Evolutionary conservation across 2,113 vertebrate species (phyloP).

Genomic region (Apodemus sylvaticus): DNA sequence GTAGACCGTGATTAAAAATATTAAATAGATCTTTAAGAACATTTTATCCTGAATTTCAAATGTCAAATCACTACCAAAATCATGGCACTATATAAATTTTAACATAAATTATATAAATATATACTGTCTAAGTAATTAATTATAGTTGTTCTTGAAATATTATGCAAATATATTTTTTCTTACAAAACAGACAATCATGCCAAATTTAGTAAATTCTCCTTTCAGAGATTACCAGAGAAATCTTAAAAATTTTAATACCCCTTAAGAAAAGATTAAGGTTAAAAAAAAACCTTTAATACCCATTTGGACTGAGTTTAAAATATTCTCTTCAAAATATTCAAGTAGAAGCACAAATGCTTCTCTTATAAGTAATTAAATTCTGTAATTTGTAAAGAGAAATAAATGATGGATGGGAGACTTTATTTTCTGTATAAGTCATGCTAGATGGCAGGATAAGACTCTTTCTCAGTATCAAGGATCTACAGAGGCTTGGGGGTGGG

Average conservation of each 20-base stretch:
- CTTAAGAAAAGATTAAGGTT: no score
- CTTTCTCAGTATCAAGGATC: neutral
- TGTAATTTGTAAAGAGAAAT: neutral
- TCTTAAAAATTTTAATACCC: neutral
- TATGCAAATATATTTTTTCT: neutral
- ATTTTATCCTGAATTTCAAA: neutral
- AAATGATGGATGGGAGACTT: fast-evolving
- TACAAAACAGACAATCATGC: neutral
- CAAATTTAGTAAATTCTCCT: neutral
- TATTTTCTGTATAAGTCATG: neutral
- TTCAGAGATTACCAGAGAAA: neutral
- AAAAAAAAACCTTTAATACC: neutral
- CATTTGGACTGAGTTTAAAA: neutral
- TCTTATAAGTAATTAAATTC: neutral
- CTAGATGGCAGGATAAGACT: neutral
- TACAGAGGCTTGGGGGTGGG: neutral
- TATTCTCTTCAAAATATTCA: neutral
- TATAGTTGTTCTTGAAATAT: neutral
- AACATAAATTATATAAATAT: neutral
- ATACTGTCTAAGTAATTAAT: neutral
- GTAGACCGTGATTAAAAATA: neutral
- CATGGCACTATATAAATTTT: neutral
- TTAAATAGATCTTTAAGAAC: neutral
- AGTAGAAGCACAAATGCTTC: neutral
- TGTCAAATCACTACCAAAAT: neutral